phyloP scores from a whole-genome alignment of 2,888 invertebrate genomes.

The Parasteatoda lunata region DNA sequence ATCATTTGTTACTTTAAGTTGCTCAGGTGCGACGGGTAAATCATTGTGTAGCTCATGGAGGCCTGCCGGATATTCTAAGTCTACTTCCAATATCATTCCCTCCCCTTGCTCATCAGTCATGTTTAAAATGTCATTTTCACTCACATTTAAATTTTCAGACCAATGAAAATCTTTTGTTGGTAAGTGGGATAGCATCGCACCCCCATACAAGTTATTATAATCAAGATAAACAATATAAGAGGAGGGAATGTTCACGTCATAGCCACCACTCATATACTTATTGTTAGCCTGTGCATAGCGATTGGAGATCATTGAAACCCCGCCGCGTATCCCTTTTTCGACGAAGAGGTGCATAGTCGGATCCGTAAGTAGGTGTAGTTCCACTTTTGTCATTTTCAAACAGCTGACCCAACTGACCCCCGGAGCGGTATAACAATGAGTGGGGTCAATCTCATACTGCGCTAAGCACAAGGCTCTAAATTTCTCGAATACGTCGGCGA shows the following conservation, averaged over 20 bases:
- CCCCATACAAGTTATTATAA: no score
- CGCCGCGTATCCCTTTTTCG: background rate
- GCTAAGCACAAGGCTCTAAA: background rate
- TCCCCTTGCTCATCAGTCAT: background rate
- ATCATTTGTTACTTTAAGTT: background rate
- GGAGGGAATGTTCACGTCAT: no score
- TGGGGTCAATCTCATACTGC: conserved; percentile 7
- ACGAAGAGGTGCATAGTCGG: background rate
- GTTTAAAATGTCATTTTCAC: background rate
- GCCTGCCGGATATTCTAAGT: no score
- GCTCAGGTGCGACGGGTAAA: background rate
- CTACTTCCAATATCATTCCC: no score
- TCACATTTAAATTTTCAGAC: background rate
- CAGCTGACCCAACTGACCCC: background rate
- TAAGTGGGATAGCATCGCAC: no score
- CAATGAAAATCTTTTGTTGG: no score
- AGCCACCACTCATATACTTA: no score
- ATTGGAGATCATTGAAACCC: background rate
- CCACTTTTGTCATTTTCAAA: background rate
- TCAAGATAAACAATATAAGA: no score
- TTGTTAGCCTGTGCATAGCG: background rate
- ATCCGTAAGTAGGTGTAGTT: background rate
- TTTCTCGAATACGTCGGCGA: no score
- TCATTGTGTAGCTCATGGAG: background rate
- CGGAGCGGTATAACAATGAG: conserved; percentile 57